Evolutionary conservation across 2,113 vertebrate genomes (phyloP), one percentile per base, ranked within the genome.

Genomic region (Paramormyrops kingsleyae): DNA sequence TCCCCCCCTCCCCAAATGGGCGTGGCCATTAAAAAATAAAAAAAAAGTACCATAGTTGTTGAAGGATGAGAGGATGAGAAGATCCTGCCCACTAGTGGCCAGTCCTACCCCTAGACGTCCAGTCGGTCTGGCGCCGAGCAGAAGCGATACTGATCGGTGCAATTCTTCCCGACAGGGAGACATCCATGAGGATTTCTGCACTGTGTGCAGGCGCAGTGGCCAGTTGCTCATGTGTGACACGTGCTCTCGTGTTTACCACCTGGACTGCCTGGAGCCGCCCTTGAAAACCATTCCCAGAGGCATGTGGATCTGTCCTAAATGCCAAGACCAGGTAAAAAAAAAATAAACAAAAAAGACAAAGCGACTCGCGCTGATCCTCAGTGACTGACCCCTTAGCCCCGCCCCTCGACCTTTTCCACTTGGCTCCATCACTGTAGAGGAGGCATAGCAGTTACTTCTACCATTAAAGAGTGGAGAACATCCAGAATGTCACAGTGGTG

Each of bases 151-250:
- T 91, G 91, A 93, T 92, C 91, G 90, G 80, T 90, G 88, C 89
- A 62, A 90, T 94, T 93, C 91, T 93, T 92, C 95, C 94, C 94
- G 94, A 87, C 91, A 97, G 97, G 97, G 96, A 90, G 97, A 97
- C 92, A 97, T 97, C 95, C 97, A 98, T 92, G 97, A 97, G 95
- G 97, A 97, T 93, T 97, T 97, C 94, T 97, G 97, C 96, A 96
- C 96, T 8, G 96, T 97, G 94, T 98, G 97, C 95, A 96, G 96
- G 89, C 97, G 97, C 95, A 97, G 97, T 0, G 96, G 97, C 91
- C 97, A 97, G 93, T 93, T 97, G 94, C 95, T 97, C 94, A 97
- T 97, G 97, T 97, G 97, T 92, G 97, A 98, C 95, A 97, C 97
- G 0, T 98, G 97, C 92, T 97, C 97, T 94, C 96, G 96, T 91